Conservation (phyloP, 2,888 invertebrate genomes). For the Caradrina kadenii region DNA sequence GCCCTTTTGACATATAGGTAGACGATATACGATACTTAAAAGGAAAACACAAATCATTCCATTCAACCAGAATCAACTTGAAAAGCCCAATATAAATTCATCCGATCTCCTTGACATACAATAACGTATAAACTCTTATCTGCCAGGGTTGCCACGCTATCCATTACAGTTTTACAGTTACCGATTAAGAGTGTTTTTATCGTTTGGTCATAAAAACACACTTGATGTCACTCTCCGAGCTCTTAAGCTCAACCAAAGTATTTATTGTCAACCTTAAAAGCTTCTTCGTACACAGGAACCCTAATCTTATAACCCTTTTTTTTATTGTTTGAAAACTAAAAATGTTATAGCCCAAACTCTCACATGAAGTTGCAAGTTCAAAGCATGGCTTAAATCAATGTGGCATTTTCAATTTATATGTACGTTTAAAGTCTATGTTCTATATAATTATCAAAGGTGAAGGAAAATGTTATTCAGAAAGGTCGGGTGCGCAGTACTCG, state of each 20-base stretch:
- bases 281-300: background rate
- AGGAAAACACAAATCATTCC: slow-evolving; percentile 4
- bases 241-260: slow-evolving; percentile 21
- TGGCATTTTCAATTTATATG: too few relatives aligned
- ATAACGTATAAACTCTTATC: slow-evolving; percentile 47
- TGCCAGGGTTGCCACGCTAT: slow-evolving; percentile 13
- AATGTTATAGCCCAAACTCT: too few relatives aligned
- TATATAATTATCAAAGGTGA: too few relatives aligned
- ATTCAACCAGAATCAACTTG: background rate
- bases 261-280: background rate
- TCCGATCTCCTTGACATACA: slow-evolving; percentile 15
- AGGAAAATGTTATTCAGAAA: too few relatives aligned
- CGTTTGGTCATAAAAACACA: slow-evolving; percentile 37
- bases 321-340: too few relatives aligned
- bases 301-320: too few relatives aligned
- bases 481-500: too few relatives aligned
- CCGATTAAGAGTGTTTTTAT: slow-evolving; percentile 51
- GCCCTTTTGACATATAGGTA: background rate
- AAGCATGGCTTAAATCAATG: too few relatives aligned
- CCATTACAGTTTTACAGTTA: slow-evolving; percentile 21
- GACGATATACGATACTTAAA: background rate
- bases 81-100: slow-evolving; percentile 19
- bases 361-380: too few relatives aligned
- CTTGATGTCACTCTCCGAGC: slow-evolving; percentile 7
- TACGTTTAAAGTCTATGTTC: too few relatives aligned